Evolutionary conservation across 2,113 vertebrate genomes (phyloP).

Genomic region (Hipposideros armiger): DNA sequence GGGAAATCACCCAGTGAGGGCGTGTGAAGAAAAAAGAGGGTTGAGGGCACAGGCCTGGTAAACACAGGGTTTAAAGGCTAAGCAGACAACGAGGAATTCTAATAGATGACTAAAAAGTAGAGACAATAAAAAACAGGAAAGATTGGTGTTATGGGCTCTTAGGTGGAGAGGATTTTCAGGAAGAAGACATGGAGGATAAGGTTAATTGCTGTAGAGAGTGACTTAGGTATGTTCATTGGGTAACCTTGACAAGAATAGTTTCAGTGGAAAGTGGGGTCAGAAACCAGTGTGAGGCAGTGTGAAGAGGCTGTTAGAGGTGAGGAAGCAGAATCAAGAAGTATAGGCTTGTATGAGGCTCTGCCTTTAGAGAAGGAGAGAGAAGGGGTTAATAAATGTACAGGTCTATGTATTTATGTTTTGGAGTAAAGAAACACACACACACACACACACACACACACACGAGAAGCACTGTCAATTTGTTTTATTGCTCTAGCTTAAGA

Average conservation of each 20-base stretch:
- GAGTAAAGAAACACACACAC: background rate
- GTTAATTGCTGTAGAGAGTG: background rate
- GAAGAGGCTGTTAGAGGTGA: background rate
- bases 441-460: background rate
- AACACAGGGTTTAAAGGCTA: background rate
- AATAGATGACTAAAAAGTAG: background rate
- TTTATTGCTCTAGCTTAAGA: background rate
- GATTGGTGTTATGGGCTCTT: background rate
- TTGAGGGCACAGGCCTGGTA: background rate
- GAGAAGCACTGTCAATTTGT: background rate
- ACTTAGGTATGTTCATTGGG: background rate
- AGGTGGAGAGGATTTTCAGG: background rate
- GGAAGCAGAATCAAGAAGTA: background rate
- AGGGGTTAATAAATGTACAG: background rate
- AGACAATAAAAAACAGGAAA: background rate
- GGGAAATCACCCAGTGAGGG: background rate
- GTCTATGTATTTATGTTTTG: background rate
- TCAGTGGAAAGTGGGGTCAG: background rate
- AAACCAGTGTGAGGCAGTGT: background rate
- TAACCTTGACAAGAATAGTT: background rate
- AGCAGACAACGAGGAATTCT: constrained; percentile 32
- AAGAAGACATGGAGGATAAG: background rate
- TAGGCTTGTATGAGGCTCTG: background rate
- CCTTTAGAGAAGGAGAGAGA: constrained; percentile 13
- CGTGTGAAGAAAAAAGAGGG: background rate